These are phyloP conservation scores for Xenopus borealis DNA, from an alignment of 2,113 vertebrate genomes.

Conservation along the genomic window DNA sequence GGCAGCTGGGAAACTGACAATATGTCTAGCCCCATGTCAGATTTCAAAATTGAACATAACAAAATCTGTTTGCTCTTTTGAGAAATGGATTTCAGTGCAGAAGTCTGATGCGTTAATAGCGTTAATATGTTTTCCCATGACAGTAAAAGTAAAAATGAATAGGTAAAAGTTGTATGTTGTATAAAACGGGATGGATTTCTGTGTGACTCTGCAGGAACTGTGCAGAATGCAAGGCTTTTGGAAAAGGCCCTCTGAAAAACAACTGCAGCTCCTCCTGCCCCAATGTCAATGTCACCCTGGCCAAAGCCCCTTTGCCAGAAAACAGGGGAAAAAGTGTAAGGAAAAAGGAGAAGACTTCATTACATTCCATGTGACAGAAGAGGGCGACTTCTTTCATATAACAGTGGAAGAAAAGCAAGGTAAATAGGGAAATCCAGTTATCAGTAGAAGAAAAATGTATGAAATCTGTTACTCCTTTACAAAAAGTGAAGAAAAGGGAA, in stretches of 20 bases:
- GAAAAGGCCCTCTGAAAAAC: conserved; percentile 49
- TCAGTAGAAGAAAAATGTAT: too few species aligned
- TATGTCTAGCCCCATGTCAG: too few species aligned
- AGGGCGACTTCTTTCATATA: neutral
- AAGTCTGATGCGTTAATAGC: too few species aligned
- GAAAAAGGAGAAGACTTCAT: conserved; percentile 52
- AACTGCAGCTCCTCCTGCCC: conserved; percentile 54
- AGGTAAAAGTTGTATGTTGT: neutral
- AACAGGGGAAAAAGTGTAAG: conserved; percentile 54
- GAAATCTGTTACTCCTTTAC: too few species aligned
- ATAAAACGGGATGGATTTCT: neutral
- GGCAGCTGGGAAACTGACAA: too few species aligned
- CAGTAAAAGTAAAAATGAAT: too few species aligned
- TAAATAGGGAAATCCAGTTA: neutral
- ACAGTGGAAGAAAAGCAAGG: conserved; percentile 44
- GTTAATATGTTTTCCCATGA: too few species aligned
- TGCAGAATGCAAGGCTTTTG: conserved; percentile 58
- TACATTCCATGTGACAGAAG: conserved; percentile 47
- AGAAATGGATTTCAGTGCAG: too few species aligned
- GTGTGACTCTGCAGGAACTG: conserved; percentile 53
- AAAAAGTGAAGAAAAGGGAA: too few species aligned
- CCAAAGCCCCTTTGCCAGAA: neutral
- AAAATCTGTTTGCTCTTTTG: too few species aligned
- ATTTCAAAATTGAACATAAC: too few species aligned
- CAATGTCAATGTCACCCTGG: conserved; percentile 48